Conservation (phyloP, 2,888 invertebrate genomes). For the Lingula anatina region DNA sequence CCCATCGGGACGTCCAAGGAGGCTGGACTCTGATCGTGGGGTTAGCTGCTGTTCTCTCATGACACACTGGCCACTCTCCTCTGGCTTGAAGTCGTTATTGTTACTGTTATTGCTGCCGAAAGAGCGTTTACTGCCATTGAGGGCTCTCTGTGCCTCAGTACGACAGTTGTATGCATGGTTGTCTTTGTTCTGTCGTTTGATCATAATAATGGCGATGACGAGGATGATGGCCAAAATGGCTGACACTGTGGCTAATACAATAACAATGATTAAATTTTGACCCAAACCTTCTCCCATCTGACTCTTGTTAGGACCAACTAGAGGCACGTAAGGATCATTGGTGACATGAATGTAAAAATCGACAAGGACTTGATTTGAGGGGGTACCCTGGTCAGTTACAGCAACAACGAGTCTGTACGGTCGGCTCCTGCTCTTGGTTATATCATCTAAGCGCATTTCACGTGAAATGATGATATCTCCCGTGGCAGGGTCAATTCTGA, state of each 20-base stretch:
- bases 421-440: neutral
- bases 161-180: neutral
- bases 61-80: too few species aligned
- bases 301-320: too few species aligned
- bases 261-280: neutral
- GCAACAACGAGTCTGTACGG: conserved; percentile 27
- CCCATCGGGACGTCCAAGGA: too few species aligned
- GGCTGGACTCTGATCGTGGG: too few species aligned
- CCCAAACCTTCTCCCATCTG: neutral
- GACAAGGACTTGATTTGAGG: conserved; percentile 7
- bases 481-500: conserved; percentile 47
- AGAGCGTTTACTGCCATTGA: too few species aligned
- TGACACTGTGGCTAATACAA: neutral
- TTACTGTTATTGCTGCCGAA: too few species aligned
- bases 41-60: too few species aligned
- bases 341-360: neutral
- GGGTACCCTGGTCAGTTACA: conserved; percentile 27
- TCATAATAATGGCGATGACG: neutral
- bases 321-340: neutral
- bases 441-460: conserved; percentile 20
- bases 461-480: conserved; percentile 49
- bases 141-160: neutral
- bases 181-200: neutral
- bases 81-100: too few species aligned
- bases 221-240: neutral